Base-by-base conservation (phyloP, 2,888 invertebrate genomes). In the Stenodera caucasica region DNA sequence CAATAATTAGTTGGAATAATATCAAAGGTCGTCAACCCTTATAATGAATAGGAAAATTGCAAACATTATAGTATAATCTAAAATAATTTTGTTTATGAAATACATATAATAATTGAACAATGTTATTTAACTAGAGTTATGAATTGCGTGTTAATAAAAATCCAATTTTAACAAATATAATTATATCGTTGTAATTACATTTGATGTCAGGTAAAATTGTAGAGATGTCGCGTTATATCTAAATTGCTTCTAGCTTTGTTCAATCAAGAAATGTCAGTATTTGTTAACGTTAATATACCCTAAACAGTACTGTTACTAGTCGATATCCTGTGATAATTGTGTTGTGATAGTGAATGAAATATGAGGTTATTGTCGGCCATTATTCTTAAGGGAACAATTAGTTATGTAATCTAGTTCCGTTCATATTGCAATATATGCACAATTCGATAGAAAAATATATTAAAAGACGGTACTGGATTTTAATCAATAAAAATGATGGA, bases 361-460 rank as follows among this genome's bases (percentile, higher is more conserved):
- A 45, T 45, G 45, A 23, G 45, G 21, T 23, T 45, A 45, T 45
- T 23, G 45, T n/a, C 45, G 45, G 21, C 21, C n/a, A 45, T 45
- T 45, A 45, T 23, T 45, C 45, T 45, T 45, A 45, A 45, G 45
- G 45, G 45, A 45, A 23, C 23, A 45, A 45, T 45, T 45, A 45
- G 21, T 45, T 45, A 21, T 45, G 12, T 45, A 45, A 45, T 23
- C 21, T 6, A 45, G 21, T 12, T 12, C 23, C 2, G n/a, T 23
- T 45, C 6, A 23, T 23, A n/a, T 33, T n/a, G 7, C 2, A 30
- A 30, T 30, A 8, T 30, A 30, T 30, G 7, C 9, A 30, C 2
- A 7, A 9, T 30, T 6, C 1, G 4, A 30, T 30, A 30, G 4
- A 30, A 30, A 30, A 30, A 30, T 30, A 9, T 30, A 30, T 8